phyloP scores from a whole-genome alignment of 2,888 invertebrate species.

The Oscheius sp. region DNA sequence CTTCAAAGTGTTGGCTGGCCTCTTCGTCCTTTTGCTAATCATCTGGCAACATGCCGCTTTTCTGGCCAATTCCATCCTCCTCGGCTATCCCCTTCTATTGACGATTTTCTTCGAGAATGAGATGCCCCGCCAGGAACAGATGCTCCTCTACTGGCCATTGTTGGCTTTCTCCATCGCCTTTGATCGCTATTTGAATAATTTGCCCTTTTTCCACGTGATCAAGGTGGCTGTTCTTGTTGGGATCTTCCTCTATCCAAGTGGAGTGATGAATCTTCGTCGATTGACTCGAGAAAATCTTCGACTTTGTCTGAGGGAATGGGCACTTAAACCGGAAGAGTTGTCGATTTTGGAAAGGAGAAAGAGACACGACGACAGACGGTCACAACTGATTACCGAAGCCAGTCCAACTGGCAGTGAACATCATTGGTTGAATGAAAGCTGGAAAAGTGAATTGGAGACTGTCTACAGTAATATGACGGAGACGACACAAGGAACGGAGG shows the following conservation, averaged over 20 bases:
- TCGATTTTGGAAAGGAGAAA: not conserved
- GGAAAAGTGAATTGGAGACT: no score
- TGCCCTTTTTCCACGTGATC: not conserved
- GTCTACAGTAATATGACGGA: no score
- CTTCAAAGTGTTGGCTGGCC: not conserved
- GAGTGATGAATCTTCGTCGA: not conserved
- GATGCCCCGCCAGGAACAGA: not conserved
- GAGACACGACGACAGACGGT: not conserved
- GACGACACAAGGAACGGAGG: no score
- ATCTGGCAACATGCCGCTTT: not conserved
- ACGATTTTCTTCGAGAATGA: not conserved
- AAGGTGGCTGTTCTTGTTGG: not conserved
- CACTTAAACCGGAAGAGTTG: not conserved
- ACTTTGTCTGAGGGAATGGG: not conserved
- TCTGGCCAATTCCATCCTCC: not conserved
- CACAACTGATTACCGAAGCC: no score
- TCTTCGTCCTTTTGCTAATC: not conserved
- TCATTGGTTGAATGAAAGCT: no score
- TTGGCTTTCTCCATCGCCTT: not conserved
- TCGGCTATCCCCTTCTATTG: not conserved
- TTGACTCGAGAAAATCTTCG: not conserved
- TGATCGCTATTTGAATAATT: not conserved
- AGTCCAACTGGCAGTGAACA: no score
- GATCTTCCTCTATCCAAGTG: not conserved
- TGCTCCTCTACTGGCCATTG: conserved; percentile 1